Evolutionary conservation across 2,888 invertebrate genomes (phyloP).

Genomic region (Epistrophella euchroma): DNA sequence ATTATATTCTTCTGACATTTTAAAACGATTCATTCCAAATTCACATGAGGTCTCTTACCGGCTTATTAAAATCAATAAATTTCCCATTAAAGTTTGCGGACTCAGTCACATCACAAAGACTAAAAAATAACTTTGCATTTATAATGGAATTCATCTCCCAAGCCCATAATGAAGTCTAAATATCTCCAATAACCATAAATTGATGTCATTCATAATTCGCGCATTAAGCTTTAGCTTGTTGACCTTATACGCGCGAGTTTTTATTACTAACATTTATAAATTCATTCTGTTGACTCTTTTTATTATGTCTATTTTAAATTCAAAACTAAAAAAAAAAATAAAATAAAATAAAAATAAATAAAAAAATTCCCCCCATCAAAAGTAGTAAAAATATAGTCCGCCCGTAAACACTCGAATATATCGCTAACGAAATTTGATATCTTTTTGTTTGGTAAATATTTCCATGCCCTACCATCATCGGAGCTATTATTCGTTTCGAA

Average conservation of each 20-base stretch:
- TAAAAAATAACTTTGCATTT: conserved; percentile 26
- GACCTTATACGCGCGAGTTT: conserved; percentile 61
- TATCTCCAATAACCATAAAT: conserved; percentile 71
- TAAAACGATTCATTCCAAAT: conserved; percentile 45
- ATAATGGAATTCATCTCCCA: conserved; percentile 66
- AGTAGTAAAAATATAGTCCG: conserved; percentile 66
- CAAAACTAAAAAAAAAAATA: conserved; percentile 22
- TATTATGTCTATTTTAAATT: not conserved
- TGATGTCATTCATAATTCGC: conserved; percentile 73
- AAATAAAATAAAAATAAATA: conserved; percentile 42
- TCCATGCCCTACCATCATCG: conserved; percentile 44
- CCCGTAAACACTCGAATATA: conserved; percentile 64
- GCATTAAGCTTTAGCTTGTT: conserved; percentile 54
- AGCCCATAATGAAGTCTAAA: conserved; percentile 72
- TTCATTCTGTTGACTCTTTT: conserved; percentile 45
- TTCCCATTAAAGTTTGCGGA: conserved; percentile 63
- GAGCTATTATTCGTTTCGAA: conserved; percentile 55
- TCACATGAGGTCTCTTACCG: conserved; percentile 58
- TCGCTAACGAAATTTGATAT: conserved; percentile 59
- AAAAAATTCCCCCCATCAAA: conserved; percentile 34
- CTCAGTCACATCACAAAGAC: conserved; percentile 10
- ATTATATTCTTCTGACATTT: conserved; percentile 39
- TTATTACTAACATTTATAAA: conserved; percentile 35
- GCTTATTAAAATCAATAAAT: conserved; percentile 73
- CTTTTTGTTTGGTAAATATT: conserved; percentile 57